A percentile compares a stretch with the other conserved stretches of the same genome.
Evolutionary conservation across 2,888 invertebrate genomes (phyloP).

Genomic region (Apamea monoglypha): DNA sequence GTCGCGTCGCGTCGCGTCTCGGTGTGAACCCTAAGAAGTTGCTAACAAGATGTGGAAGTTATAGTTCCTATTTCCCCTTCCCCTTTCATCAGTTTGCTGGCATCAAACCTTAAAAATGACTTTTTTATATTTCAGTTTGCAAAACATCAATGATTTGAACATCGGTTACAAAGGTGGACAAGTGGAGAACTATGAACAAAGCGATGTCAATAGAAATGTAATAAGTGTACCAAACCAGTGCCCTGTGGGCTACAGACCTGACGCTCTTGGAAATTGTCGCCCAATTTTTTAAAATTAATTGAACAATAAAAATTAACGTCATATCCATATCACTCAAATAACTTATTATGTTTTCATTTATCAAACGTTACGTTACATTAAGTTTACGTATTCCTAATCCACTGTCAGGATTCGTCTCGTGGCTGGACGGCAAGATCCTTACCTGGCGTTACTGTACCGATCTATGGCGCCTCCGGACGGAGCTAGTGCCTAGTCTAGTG

Average conservation of each 20-base stretch:
- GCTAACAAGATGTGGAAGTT: background rate
- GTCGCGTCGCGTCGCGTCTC: too few species aligned
- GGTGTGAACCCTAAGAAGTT: too few species aligned
- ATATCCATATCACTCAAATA: background rate
- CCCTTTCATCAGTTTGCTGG: background rate
- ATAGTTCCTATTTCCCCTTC: background rate
- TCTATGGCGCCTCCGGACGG: background rate
- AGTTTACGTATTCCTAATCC: background rate
- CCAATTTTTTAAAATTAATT: constrained; percentile 62
- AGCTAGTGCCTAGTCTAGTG: background rate
- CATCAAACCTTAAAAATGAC: background rate
- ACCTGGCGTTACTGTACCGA: background rate
- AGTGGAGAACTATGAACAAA: constrained; percentile 10
- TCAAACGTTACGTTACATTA: background rate
- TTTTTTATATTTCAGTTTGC: constrained; percentile 44
- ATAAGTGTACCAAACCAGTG: constrained; percentile 80
- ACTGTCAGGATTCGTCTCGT: background rate
- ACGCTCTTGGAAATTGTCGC: constrained; percentile 79
- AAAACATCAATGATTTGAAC: constrained; percentile 29
- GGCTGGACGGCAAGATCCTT: background rate
- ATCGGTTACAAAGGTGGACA: constrained; percentile 21
- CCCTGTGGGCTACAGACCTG: constrained; percentile 78
- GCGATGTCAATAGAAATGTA: constrained; percentile 65
- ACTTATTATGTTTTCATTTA: constrained; percentile 15
- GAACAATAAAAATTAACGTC: background rate